These are phyloP conservation scores for Phalangium opilio DNA, from an alignment of 2,888 invertebrate species.

Conservation along the genomic window DNA sequence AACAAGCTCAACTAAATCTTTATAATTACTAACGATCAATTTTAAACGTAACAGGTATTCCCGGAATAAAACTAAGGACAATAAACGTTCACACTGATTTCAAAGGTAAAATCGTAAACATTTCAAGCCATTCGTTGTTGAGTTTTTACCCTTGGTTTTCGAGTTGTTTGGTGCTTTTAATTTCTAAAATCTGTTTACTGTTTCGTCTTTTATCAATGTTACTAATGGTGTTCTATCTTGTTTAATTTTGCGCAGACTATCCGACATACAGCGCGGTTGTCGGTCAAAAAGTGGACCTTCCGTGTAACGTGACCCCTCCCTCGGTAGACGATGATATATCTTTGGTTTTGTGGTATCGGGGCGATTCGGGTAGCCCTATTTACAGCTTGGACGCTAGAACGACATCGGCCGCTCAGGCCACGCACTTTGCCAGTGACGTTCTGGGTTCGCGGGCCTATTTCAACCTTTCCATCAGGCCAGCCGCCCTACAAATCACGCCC, in stretches of 20 bases:
- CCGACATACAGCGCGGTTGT: constrained; percentile 16
- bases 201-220: background rate
- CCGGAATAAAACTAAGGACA: too few species aligned
- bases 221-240: background rate
- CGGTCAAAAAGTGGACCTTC: constrained; percentile 14
- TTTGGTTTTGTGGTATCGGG: constrained; percentile 17
- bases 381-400: constrained; percentile 16
- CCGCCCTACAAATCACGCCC: constrained; percentile 13
- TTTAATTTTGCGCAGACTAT: constrained; percentile 6
- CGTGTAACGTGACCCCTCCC: constrained; percentile 29
- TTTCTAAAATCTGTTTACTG: background rate
- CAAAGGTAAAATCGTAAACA: too few species aligned
- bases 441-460: constrained; percentile 15
- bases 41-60: too few species aligned
- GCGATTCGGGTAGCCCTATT: constrained; percentile 14
- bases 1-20: too few species aligned
- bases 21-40: too few species aligned
- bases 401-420: constrained; percentile 14
- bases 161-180: background rate
- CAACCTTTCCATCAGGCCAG: constrained; percentile 13
- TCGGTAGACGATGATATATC: constrained; percentile 16
- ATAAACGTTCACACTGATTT: too few species aligned
- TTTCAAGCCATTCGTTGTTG: too few species aligned
- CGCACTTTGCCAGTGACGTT: constrained; percentile 13
- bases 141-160: too few species aligned